Percentiles rank a stretch among this genome's conserved stretches.
phyloP scores from a whole-genome alignment of 2,888 invertebrate species.

The Melanotus villosus region DNA sequence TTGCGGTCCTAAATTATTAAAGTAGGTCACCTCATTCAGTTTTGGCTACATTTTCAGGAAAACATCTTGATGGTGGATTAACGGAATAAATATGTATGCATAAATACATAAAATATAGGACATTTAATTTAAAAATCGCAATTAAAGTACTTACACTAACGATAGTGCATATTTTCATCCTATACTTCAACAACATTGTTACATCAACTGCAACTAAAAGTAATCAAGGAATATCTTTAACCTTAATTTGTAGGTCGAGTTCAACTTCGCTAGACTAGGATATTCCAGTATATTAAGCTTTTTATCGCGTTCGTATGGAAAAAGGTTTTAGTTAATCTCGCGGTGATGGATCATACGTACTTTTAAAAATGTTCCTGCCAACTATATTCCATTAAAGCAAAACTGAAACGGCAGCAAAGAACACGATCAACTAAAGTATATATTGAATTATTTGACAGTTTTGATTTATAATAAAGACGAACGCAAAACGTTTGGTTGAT shows the following conservation, averaged over 20 bases:
- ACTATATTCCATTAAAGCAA: background rate
- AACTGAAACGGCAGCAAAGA: background rate
- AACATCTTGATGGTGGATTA: background rate
- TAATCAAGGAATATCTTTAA: background rate
- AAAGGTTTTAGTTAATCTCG: background rate
- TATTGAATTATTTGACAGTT: slow-evolving; percentile 7
- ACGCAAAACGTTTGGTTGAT: too few relatives aligned
- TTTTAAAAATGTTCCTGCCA: background rate
- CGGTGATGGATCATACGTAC: background rate
- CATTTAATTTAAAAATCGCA: too few relatives aligned
- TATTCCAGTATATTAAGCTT: background rate
- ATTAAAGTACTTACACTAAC: too few relatives aligned
- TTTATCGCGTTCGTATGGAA: background rate
- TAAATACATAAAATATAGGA: too few relatives aligned
- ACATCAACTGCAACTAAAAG: background rate
- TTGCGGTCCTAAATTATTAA: background rate
- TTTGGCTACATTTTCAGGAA: too few relatives aligned
- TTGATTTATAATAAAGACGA: slow-evolving; percentile 6
- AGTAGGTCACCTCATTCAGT: too few relatives aligned
- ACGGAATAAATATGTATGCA: too few relatives aligned
- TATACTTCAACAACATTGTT: background rate
- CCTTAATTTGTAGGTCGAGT: background rate
- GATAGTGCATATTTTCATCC: too few relatives aligned
- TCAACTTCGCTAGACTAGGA: background rate
- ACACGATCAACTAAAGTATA: background rate